Percentiles rank a stretch among this genome's conserved stretches.
phyloP scores from a whole-genome alignment of 2,888 invertebrate species.

The Melikaiella ostensackeni region DNA sequence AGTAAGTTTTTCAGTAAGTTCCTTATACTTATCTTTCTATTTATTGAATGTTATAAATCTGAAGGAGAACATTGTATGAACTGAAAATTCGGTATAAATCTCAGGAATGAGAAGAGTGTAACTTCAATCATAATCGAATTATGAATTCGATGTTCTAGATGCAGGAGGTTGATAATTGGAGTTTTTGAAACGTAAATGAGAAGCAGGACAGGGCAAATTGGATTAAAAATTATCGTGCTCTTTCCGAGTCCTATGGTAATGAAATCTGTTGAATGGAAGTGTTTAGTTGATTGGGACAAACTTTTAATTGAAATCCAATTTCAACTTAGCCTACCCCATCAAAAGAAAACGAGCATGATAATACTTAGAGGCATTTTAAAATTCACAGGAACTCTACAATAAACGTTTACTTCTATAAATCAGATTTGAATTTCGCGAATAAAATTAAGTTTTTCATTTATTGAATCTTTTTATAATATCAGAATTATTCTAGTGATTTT shows the following conservation, averaged over 20 bases:
- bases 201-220: background rate
- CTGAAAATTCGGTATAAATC: too few relatives aligned
- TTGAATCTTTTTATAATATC: too few relatives aligned
- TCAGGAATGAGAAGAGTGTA: too few relatives aligned
- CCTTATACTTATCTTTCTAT: too few relatives aligned
- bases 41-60: too few relatives aligned
- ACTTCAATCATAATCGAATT: background rate
- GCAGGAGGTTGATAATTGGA: background rate
- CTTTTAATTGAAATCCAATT: conserved; percentile 9
- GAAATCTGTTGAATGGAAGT: background rate
- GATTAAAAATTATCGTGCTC: background rate
- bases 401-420: background rate
- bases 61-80: too few relatives aligned
- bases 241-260: background rate
- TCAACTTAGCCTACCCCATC: background rate
- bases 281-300: conserved; percentile 12
- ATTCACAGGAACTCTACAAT: background rate
- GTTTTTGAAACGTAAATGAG: conserved; percentile 1
- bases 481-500: too few relatives aligned
- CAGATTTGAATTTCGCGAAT: background rate
- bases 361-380: background rate
- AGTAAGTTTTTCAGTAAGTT: too few relatives aligned
- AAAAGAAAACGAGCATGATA: background rate
- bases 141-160: background rate
- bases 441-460: too few relatives aligned